Evolutionary conservation across 2,888 invertebrate species (phyloP).

Genomic region (Oxycera nigricornis): DNA sequence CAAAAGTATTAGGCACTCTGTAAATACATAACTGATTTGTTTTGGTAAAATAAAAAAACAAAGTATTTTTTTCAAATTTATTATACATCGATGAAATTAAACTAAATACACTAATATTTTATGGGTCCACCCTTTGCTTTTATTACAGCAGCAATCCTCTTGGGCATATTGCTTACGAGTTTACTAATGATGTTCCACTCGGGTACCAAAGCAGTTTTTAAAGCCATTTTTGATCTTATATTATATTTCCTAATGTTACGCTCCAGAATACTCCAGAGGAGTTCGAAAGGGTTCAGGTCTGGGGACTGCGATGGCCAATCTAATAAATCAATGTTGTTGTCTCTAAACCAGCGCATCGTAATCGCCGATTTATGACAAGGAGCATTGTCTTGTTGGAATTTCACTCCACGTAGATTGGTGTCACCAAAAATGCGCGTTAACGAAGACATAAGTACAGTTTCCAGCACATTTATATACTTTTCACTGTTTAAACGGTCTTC

Average conservation of each 20-base stretch:
- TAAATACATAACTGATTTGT: too few species aligned
- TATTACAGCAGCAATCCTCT: neutral
- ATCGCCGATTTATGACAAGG: constrained; percentile 26
- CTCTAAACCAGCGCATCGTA: constrained; percentile 30
- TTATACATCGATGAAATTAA: neutral
- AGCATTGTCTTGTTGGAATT: constrained; percentile 34
- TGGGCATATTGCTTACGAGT: neutral
- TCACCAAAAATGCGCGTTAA: constrained; percentile 1
- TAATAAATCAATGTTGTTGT: constrained; percentile 24
- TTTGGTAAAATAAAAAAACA: neutral
- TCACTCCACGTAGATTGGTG: constrained; percentile 3
- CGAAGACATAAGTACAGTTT: constrained; percentile 16
- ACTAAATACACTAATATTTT: neutral
- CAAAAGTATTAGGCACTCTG: constrained; percentile 1
- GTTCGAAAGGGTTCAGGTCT: constrained; percentile 30
- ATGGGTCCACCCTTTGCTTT: neutral
- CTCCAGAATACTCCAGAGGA: constrained; percentile 28
- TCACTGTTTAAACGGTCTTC: constrained; percentile 9
- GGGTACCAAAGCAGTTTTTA: constrained; percentile 13
- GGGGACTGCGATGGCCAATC: constrained; percentile 35
- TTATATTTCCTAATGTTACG: neutral
- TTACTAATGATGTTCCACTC: neutral
- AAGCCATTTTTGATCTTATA: neutral
- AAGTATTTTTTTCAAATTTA: neutral
- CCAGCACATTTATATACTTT: neutral